Evolutionary conservation across 1,140 invertebrate genomes (phyloP).

Genomic region (Euglossa dilemma): DNA sequence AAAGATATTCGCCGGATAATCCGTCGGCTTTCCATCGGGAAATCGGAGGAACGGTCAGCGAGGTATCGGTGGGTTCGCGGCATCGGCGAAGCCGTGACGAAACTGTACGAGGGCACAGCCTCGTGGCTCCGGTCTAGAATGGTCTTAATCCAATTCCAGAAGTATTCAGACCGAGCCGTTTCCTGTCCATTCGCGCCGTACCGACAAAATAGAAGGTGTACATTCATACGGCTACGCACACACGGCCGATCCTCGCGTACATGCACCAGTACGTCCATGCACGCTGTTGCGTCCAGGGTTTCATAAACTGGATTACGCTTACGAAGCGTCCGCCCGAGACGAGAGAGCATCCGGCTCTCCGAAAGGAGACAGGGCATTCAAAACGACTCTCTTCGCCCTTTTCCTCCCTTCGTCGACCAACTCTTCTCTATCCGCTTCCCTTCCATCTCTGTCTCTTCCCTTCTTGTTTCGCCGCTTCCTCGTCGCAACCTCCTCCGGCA

Average conservation of each 20-base stretch:
- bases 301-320: constrained; percentile 77
- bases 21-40: constrained; percentile 21
- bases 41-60: constrained; percentile 13
- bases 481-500: constrained; percentile 36
- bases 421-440: constrained; percentile 28
- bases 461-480: not conserved
- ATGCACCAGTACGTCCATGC: constrained; percentile 3
- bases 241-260: not conserved
- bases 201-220: constrained; percentile 67
- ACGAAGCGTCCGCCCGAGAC: constrained; percentile 71
- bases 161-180: constrained; percentile 73
- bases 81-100: constrained; percentile 56
- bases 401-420: constrained; percentile 40
- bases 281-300: constrained; percentile 63
- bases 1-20: constrained; percentile 35
- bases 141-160: constrained; percentile 73
- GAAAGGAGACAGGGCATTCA: constrained; percentile 74
- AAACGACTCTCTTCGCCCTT: constrained; percentile 53
- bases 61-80: not conserved
- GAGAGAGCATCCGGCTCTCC: constrained; percentile 76
- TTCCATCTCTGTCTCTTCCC: constrained; percentile 2
- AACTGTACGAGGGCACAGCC: constrained; percentile 18
- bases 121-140: constrained; percentile 50
- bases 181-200: constrained; percentile 76
- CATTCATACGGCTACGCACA: constrained; percentile 44